Conservation (phyloP, 2,888 invertebrate genomes). For the Kryphioiulus occultus region DNA sequence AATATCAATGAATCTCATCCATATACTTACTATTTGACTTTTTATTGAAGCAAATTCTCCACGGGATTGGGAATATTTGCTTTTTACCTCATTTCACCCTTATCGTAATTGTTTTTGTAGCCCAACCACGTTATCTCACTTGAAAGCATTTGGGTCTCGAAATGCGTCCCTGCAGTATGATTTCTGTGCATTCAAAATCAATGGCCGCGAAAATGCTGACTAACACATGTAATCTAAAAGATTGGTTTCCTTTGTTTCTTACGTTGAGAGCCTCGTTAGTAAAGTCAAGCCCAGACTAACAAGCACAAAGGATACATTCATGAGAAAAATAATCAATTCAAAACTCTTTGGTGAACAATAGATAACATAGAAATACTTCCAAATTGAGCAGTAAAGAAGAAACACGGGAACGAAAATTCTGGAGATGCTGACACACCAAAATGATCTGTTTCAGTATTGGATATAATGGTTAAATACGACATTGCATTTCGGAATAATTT, state of each 20-base stretch:
- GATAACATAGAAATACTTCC: too few relatives aligned
- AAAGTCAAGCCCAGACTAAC: background rate
- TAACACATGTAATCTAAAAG: background rate
- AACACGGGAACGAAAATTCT: too few relatives aligned
- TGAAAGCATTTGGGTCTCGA: background rate
- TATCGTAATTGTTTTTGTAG: background rate
- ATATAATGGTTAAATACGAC: too few relatives aligned
- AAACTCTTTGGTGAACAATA: too few relatives aligned
- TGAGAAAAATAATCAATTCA: background rate
- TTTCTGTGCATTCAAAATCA: background rate
- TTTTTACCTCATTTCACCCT: background rate
- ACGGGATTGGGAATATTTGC: background rate
- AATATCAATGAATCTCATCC: too few relatives aligned
- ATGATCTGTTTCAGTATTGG: too few relatives aligned
- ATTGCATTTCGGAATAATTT: background rate
- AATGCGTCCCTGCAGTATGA: background rate
- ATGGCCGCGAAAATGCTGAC: background rate
- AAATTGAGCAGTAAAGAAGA: too few relatives aligned
- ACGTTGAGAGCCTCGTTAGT: background rate
- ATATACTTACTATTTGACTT: background rate
- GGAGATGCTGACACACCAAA: too few relatives aligned
- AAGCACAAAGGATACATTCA: too few relatives aligned
- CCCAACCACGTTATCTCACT: background rate
- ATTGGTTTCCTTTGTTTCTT: background rate
- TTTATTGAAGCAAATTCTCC: background rate